A percentile compares a stretch with the other conserved stretches of the same genome.
These are phyloP conservation scores for Diadumene lineata DNA, from an alignment of 92 coral and sea anemone species.

Conservation along the genomic window DNA sequence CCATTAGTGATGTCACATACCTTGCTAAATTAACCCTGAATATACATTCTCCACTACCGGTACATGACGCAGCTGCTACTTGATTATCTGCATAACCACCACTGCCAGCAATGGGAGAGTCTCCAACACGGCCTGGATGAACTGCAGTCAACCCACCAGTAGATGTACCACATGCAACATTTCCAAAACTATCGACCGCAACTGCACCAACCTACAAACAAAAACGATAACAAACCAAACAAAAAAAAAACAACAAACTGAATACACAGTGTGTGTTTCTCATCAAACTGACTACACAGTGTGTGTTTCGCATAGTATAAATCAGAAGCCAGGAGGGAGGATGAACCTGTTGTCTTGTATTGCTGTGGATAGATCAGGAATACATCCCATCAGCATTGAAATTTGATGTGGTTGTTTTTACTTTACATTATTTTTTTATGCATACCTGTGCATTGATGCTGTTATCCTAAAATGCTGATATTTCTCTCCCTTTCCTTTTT, in stretches of 20 bases:
- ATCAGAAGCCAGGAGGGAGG: not conserved
- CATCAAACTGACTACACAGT: too few species aligned
- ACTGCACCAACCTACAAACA: slow-evolving; percentile 39
- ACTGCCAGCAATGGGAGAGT: slow-evolving; percentile 46
- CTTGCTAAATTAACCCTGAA: slow-evolving; percentile 33
- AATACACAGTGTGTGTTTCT: too few species aligned
- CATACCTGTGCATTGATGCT: too few species aligned
- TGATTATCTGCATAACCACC: slow-evolving; percentile 49
- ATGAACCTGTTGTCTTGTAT: not conserved
- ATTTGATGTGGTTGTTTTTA: not conserved
- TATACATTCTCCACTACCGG: slow-evolving; percentile 41
- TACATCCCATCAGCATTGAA: not conserved
- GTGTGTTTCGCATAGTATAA: too few species aligned
- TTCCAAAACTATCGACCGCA: slow-evolving; percentile 40
- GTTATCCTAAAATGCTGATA: too few species aligned
- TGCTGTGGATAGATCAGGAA: not conserved
- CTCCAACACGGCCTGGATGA: slow-evolving; percentile 44
- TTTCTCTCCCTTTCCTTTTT: too few species aligned
- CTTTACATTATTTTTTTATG: not conserved
- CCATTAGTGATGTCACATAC: too few species aligned
- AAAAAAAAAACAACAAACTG: not conserved
- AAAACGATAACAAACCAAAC: not conserved
- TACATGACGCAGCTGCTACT: slow-evolving; percentile 41
- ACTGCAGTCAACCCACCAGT: slow-evolving; percentile 48
- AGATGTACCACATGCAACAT: slow-evolving; percentile 44